phyloP scores from a whole-genome alignment of 64 coral and sea anemone species.

The Montipora sp. region DNA sequence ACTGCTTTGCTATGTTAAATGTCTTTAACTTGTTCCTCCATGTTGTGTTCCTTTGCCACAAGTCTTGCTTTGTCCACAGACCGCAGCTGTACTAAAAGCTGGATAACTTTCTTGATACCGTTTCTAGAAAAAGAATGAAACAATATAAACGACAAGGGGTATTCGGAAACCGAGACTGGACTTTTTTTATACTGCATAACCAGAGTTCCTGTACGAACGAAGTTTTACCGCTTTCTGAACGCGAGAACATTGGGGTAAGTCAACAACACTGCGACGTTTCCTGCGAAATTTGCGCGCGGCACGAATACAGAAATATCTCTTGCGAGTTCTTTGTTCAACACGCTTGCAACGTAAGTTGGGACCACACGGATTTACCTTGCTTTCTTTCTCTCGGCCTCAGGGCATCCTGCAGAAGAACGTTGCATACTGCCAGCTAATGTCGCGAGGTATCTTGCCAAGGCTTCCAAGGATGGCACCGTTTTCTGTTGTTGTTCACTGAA shows the following conservation, averaged over 20 bases:
- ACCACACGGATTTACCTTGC: constrained; percentile 51
- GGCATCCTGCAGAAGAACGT: constrained; percentile 79
- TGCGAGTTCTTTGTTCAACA: too few relatives aligned
- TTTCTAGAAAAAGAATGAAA: constrained; percentile 36
- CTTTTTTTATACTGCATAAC: too few relatives aligned
- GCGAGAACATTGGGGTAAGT: too few relatives aligned
- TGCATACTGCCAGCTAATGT: constrained; percentile 78
- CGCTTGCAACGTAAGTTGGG: too few relatives aligned
- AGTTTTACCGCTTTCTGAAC: too few relatives aligned
- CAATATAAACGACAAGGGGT: too few relatives aligned
- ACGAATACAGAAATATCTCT: too few relatives aligned
- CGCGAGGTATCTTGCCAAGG: constrained; percentile 71
- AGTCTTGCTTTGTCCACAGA: constrained; percentile 65
- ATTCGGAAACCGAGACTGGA: too few relatives aligned
- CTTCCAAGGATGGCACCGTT: constrained; percentile 52
- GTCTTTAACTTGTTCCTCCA: constrained; percentile 69
- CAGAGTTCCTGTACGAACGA: too few relatives aligned
- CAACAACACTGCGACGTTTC: too few relatives aligned
- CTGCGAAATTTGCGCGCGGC: too few relatives aligned
- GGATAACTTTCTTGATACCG: constrained; percentile 86
- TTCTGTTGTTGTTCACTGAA: constrained; percentile 57
- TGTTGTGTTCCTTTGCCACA: constrained; percentile 69
- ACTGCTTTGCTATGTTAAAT: not conserved
- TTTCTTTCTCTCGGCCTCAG: constrained; percentile 88
- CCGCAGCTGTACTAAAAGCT: constrained; percentile 73